Evolutionary conservation across 2,113 vertebrate genomes (phyloP).

Genomic region (Corythaixoides concolor): DNA sequence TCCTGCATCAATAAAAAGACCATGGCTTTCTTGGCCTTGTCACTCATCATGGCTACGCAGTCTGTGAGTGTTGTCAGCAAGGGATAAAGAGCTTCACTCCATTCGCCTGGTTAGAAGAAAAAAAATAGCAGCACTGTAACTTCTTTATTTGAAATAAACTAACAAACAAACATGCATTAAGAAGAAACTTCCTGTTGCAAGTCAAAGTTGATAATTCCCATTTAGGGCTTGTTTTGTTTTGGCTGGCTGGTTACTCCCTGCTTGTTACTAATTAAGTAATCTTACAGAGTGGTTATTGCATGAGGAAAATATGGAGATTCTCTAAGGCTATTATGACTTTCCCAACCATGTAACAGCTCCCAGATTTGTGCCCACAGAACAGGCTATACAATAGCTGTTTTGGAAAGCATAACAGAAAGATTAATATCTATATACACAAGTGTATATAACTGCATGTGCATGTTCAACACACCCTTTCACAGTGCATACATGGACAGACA

Average conservation of each 20-base stretch:
- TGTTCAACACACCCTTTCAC: neutral
- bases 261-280: neutral
- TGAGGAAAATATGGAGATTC: neutral
- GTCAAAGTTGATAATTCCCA: neutral
- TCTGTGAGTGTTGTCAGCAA: slow-evolving; percentile 94
- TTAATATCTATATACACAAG: neutral
- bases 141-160: neutral
- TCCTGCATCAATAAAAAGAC: slow-evolving; percentile 99
- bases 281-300: neutral
- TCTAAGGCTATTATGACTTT: neutral
- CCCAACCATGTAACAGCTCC: neutral
- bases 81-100: slow-evolving; percentile 96
- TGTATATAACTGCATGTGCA: neutral
- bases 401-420: neutral
- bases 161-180: neutral
- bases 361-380: neutral
- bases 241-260: neutral
- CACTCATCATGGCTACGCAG: slow-evolving; percentile 98
- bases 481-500: neutral
- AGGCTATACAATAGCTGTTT: neutral
- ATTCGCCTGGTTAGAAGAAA: slow-evolving; percentile 83
- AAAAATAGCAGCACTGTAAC: neutral
- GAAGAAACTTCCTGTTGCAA: neutral
- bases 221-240: neutral
- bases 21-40: slow-evolving; percentile 97